These are phyloP conservation scores for Helarctos malayanus DNA, from an alignment of 2,797 vertebrate genomes.

Conservation along the genomic window DNA sequence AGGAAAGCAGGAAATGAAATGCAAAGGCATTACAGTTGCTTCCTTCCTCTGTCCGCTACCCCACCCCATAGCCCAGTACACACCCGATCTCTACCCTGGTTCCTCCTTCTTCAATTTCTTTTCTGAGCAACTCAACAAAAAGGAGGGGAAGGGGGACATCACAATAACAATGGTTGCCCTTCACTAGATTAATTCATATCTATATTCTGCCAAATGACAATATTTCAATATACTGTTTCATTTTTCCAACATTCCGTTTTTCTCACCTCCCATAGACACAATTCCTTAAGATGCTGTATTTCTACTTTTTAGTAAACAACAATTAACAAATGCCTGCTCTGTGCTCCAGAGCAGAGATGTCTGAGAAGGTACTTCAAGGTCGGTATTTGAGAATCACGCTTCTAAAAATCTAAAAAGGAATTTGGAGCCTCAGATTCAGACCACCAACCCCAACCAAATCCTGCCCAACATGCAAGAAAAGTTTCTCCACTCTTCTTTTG, in stretches of 20 bases:
- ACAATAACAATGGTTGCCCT: background rate
- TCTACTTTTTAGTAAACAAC: background rate
- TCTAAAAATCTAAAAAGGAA: background rate
- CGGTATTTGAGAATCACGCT: background rate
- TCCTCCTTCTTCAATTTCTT: background rate
- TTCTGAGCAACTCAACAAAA: conserved; percentile 9
- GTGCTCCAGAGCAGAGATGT: background rate
- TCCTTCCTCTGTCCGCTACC: background rate
- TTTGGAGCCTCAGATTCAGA: background rate
- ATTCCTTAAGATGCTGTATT: background rate
- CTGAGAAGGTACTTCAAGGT: background rate
- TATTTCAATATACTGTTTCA: background rate
- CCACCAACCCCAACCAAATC: background rate
- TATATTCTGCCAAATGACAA: background rate
- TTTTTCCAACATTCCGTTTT: background rate
- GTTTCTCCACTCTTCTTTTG: background rate
- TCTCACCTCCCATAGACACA: background rate
- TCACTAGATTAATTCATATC: background rate
- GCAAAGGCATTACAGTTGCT: background rate
- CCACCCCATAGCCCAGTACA: background rate
- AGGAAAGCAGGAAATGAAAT: background rate
- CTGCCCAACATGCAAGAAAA: background rate
- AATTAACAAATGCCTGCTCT: background rate
- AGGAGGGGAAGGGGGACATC: background rate
- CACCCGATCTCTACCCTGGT: background rate